These are phyloP conservation scores for Thalassoma bifasciatum DNA, from an alignment of 2,113 vertebrate genomes.

Conservation along the genomic window DNA sequence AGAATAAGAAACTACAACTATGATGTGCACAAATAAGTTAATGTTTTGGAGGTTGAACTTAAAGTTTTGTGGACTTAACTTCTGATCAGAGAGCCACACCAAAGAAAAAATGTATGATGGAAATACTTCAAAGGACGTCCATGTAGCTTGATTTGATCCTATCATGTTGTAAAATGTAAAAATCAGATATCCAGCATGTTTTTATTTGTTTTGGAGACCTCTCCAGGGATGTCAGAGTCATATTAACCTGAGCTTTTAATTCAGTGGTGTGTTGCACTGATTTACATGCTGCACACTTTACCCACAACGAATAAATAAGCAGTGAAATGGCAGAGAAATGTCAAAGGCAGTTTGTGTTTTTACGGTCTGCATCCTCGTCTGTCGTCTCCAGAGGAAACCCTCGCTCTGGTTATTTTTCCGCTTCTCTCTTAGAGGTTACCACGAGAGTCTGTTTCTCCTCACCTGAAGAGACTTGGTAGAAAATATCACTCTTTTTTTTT, in stretches of 20 bases:
- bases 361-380: background rate
- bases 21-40: no score
- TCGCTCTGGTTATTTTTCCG: background rate
- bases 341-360: background rate
- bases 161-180: no score
- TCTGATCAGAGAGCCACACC: no score
- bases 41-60: no score
- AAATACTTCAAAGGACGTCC: background rate
- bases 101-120: no score
- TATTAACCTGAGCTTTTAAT: background rate
- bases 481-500: background rate
- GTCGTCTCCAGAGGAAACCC: background rate
- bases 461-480: background rate
- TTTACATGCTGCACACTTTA: background rate
- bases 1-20: no score
- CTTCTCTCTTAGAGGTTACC: background rate
- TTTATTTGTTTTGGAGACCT: no score
- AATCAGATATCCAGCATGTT: no score
- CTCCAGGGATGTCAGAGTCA: no score
- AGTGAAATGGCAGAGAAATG: background rate
- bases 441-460: slow-evolving; percentile 6
- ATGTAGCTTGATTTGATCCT: no score
- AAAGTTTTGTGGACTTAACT: no score
- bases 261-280: background rate
- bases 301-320: background rate